Base-by-base conservation (phyloP, 1,140 invertebrate genomes). In the Pogonognathellus flavescens region DNA sequence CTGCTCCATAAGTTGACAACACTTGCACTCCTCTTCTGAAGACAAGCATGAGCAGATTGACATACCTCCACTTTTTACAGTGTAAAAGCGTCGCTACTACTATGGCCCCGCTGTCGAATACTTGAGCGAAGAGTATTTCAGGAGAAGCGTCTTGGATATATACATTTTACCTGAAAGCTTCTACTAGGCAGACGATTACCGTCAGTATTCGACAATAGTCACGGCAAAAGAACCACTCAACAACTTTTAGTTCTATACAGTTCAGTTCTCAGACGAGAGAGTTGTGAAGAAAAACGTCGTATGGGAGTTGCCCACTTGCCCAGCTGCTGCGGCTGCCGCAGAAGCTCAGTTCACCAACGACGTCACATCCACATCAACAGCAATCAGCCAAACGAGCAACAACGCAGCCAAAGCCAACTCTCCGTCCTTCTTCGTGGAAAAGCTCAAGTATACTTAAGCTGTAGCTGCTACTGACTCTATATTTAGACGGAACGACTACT, bases 241-340 rank as follows among this genome's bases (percentile, higher is more conserved):
- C n/a, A 76, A 31, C 25, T 41, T 41, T 14, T 41, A 76, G 31
- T 60, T 60, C 57, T 59, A 18, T 62, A 22, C 60, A 25, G 20
- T 13, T 16, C 9, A 41, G 41, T 22, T 72, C 66, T 22, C 22
- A 25, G 41, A 76, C 70, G 41, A 76, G 25, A 66, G 20, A 49
- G 49, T 49, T 50, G 22, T 25, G 62, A 20, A 76, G 41, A 76
- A 76, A 50, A 76, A 76, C 70, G 70, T 25, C 31, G 70, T 49
- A 76, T 76, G 70, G 70, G 70, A 76, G 70, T 76, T 76, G 70
- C 70, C 70, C 70, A 76, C 70, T 31, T 76, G n/a, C 41, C 70
- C 70, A 76, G 70, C 70, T 49, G 70, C 70, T 76, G 66, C 66
- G 22, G 41, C 25, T 66, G 62, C 62, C 62, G 25, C 62, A 66